phyloP scores from a whole-genome alignment of 2,797 vertebrate species.

The Dicrostonyx torquatus region DNA sequence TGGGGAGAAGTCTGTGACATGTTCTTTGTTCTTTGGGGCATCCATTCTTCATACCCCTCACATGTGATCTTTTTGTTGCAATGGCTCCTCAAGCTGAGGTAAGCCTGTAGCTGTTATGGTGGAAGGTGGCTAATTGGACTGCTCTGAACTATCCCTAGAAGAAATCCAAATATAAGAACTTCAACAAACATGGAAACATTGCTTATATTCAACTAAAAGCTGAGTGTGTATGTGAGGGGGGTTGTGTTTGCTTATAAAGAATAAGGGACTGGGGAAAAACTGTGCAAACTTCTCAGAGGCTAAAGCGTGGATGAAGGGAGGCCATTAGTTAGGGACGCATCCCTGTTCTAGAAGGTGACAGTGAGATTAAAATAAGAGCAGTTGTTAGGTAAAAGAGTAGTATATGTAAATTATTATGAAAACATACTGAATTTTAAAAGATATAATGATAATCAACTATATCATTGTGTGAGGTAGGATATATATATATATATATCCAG shows the following conservation, averaged over 20 bases:
- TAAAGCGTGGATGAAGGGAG: not conserved
- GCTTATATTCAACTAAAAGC: not conserved
- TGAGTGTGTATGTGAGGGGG: not conserved
- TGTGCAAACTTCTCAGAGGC: not conserved
- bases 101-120: not conserved
- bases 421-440: not conserved
- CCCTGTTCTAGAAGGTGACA: not conserved
- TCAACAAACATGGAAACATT: not conserved
- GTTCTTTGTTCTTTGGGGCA: not conserved
- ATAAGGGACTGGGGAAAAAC: not conserved
- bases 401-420: not conserved
- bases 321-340: not conserved
- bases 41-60: not conserved
- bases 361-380: not conserved
- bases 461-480: fast-evolving
- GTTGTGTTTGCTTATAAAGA: not conserved
- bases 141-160: fast-evolving
- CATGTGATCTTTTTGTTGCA: not conserved
- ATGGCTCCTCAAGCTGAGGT: not conserved
- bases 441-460: not conserved
- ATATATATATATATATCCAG: not conserved
- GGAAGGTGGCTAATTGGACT: not conserved
- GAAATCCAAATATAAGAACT: not conserved
- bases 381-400: not conserved
- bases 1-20: fast-evolving